Percentiles rank a stretch among this genome's conserved stretches.
Conservation (phyloP, 2,888 invertebrate genomes). For the Xestia xanthographa region DNA sequence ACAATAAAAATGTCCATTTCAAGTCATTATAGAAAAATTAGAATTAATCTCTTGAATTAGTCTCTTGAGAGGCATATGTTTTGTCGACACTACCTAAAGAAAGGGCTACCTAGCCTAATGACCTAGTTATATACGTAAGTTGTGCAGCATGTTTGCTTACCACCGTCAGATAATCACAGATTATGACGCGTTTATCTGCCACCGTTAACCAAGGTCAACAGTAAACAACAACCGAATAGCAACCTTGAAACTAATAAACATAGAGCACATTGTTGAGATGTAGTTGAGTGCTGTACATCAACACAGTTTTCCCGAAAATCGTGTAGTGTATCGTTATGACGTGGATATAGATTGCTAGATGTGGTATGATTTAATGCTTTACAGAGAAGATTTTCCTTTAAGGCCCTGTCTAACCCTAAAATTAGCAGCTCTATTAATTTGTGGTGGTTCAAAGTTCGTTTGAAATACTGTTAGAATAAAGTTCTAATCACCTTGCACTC, state of each 20-base stretch:
- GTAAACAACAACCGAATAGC: slow-evolving; percentile 5
- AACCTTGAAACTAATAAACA: slow-evolving; percentile 5
- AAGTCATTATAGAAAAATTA: too few relatives aligned
- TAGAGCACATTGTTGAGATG: slow-evolving; percentile 18
- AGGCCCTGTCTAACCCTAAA: too few relatives aligned
- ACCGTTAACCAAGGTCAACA: slow-evolving; percentile 42
- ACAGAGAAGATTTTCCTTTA: neutral
- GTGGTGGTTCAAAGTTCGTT: too few relatives aligned
- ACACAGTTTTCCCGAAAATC: slow-evolving; percentile 45
- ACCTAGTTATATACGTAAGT: slow-evolving; percentile 41
- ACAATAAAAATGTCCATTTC: too few relatives aligned
- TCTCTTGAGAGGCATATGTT: neutral
- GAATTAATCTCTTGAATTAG: too few relatives aligned
- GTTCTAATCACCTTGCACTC: too few relatives aligned
- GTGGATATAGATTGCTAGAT: slow-evolving; percentile 34
- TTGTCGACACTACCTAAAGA: neutral
- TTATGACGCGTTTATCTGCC: slow-evolving; percentile 70
- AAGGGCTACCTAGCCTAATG: slow-evolving; percentile 41
- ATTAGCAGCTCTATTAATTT: too few relatives aligned
- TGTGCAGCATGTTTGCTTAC: slow-evolving; percentile 55
- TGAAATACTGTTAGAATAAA: too few relatives aligned
- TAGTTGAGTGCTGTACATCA: slow-evolving; percentile 6
- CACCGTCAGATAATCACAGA: slow-evolving; percentile 70
- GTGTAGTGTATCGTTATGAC: slow-evolving; percentile 36
- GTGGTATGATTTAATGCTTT: slow-evolving; percentile 24